phyloP scores from a whole-genome alignment of 1,140 invertebrate species.

The Ptiloglossa arizonensis region DNA sequence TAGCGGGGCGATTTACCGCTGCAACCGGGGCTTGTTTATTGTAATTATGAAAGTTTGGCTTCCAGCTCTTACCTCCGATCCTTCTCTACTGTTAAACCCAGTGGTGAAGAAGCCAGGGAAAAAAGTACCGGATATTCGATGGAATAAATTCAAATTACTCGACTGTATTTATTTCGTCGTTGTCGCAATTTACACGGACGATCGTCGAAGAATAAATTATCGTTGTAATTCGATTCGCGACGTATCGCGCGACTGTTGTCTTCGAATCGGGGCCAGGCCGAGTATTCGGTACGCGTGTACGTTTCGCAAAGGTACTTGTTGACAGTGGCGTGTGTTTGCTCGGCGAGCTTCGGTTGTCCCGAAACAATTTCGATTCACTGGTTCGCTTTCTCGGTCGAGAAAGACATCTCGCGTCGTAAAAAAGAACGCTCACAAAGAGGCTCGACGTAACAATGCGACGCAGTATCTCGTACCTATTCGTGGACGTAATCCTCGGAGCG shows the following conservation, averaged over 20 bases:
- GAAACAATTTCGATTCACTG: background rate
- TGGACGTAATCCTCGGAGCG: conserved; percentile 51
- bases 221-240: no score
- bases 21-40: conserved; percentile 66
- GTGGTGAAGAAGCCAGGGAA: conserved; percentile 4
- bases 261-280: background rate
- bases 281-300: background rate
- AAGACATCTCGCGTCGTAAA: conserved; percentile 9
- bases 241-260: background rate
- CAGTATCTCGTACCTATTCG: conserved; percentile 36
- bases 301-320: background rate
- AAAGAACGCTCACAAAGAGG: background rate
- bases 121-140: conserved; percentile 23
- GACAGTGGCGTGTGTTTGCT: background rate
- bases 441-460: conserved; percentile 48
- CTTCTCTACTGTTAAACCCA: conserved; percentile 11
- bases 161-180: background rate
- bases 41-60: conserved; percentile 67
- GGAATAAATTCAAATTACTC: conserved; percentile 31
- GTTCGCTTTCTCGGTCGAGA: conserved; percentile 13
- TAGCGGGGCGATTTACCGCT: conserved; percentile 42
- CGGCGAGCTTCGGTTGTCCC: background rate
- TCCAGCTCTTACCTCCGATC: conserved; percentile 36
- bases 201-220: background rate
- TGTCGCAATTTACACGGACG: background rate